These are phyloP conservation scores for Zapus hudsonius DNA, from an alignment of 2,113 vertebrate species.

Conservation along the genomic window DNA sequence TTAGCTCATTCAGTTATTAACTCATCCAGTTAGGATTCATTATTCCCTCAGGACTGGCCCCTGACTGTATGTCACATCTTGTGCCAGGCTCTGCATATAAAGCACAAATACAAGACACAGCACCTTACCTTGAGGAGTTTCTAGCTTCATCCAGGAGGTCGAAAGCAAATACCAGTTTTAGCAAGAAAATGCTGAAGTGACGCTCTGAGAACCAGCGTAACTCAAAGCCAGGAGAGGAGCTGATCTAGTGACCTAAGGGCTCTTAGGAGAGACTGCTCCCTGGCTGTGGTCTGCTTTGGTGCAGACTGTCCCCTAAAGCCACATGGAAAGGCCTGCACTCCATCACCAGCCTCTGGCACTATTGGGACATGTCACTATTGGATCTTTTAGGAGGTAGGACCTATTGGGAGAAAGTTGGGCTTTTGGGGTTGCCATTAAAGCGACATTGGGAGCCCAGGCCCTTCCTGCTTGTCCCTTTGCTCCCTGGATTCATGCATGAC, in stretches of 20 bases:
- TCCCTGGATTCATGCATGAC: neutral
- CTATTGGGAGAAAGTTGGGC: neutral
- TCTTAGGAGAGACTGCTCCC: neutral
- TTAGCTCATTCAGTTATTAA: neutral
- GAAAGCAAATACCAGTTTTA: neutral
- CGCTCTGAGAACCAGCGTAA: neutral
- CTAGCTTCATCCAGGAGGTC: neutral
- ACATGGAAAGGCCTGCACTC: neutral
- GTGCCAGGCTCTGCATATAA: neutral
- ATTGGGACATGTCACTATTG: too few species aligned
- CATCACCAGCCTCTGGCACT: too few species aligned
- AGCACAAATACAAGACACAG: neutral
- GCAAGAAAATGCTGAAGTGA: conserved; percentile 6
- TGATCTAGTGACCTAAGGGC: neutral
- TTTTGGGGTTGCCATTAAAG: neutral
- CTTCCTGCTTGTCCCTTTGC: neutral
- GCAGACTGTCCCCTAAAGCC: neutral
- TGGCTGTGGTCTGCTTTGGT: neutral
- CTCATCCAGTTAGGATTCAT: neutral
- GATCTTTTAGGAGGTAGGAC: neutral
- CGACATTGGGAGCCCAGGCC: too few species aligned
- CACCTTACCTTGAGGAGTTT: neutral
- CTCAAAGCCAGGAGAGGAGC: neutral
- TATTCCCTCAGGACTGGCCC: neutral
- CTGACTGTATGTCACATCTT: neutral